These are phyloP conservation scores for Rachycentron canadum DNA, from an alignment of 2,797 vertebrate genomes.

Conservation along the genomic window DNA sequence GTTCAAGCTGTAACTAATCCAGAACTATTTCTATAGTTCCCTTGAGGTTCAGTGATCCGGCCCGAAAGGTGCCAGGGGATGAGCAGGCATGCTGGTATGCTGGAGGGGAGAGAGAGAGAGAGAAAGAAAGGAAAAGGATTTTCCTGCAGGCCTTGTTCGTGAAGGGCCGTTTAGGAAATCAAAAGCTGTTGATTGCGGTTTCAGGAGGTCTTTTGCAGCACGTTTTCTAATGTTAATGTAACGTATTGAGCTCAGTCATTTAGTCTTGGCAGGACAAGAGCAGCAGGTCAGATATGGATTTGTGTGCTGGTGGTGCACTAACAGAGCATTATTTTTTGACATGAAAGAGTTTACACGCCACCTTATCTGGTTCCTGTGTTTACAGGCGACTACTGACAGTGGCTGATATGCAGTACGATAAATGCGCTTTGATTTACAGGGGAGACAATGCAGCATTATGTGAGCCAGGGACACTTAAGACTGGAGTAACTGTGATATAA, in stretches of 20 bases:
- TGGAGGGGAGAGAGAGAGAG: neutral
- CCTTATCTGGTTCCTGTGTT: slow-evolving; percentile 42
- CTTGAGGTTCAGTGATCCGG: slow-evolving; percentile 54
- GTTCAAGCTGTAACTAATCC: slow-evolving; percentile 74
- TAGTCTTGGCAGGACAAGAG: slow-evolving; percentile 14
- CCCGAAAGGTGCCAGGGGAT: slow-evolving; percentile 51
- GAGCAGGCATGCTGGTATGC: slow-evolving; percentile 40
- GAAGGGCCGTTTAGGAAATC: slow-evolving; percentile 15
- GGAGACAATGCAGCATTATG: slow-evolving; percentile 46
- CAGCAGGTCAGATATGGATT: slow-evolving; percentile 4
- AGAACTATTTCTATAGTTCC: slow-evolving; percentile 59
- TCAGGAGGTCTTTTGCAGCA: slow-evolving; percentile 42
- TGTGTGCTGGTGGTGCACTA: neutral
- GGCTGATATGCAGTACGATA: slow-evolving; percentile 43
- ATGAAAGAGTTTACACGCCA: slow-evolving; percentile 2
- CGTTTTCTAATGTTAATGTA: slow-evolving; percentile 29
- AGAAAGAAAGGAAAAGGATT: slow-evolving; percentile 16
- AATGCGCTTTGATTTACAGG: slow-evolving; percentile 48
- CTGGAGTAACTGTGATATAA: slow-evolving; percentile 55
- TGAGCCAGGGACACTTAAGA: slow-evolving; percentile 53
- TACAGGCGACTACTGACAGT: slow-evolving; percentile 38
- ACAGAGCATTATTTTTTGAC: neutral
- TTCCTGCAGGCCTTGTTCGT: slow-evolving; percentile 15
- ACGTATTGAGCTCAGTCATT: slow-evolving; percentile 20
- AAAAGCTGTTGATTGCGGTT: slow-evolving; percentile 39